Evolutionary conservation across 2,888 invertebrate species (phyloP).

Genomic region (Uropetala carovei): DNA sequence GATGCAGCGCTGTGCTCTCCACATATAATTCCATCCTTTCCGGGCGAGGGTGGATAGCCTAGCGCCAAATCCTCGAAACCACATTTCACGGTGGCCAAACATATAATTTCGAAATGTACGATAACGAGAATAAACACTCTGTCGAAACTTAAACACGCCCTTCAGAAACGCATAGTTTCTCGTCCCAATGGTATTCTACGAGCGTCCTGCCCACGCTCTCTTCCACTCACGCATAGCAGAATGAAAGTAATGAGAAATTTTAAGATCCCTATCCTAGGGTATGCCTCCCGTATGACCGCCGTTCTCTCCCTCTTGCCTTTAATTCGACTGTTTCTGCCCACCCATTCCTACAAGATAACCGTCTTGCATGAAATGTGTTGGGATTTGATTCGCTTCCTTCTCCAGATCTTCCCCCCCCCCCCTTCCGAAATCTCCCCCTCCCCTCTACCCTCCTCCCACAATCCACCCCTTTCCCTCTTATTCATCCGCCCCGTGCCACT

Average conservation of each 20-base stretch:
- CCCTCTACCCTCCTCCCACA: background rate
- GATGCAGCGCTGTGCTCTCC: background rate
- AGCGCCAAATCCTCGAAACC: too few relatives aligned
- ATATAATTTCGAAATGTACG: too few relatives aligned
- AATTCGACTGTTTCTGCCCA: background rate
- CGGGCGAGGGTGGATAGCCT: background rate
- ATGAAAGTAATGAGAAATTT: background rate
- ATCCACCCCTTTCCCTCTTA: background rate
- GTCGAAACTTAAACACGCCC: too few relatives aligned
- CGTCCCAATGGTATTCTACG: background rate
- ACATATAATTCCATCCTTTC: background rate
- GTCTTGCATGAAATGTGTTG: too few relatives aligned
- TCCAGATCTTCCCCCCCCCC: conserved; percentile 4
- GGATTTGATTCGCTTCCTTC: background rate
- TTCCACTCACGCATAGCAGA: background rate
- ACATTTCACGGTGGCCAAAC: too few relatives aligned
- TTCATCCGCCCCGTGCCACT: conserved; percentile 17
- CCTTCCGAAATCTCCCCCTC: background rate
- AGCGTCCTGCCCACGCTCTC: background rate
- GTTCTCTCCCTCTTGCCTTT: background rate
- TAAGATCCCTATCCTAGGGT: background rate
- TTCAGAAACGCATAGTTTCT: background rate
- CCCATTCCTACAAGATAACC: background rate
- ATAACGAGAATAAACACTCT: too few relatives aligned
- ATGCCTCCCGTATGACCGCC: background rate